Evolutionary conservation across 2,113 vertebrate genomes (phyloP), one percentile per base, ranked within the genome.

Genomic region (Coptodon bakossiorum): DNA sequence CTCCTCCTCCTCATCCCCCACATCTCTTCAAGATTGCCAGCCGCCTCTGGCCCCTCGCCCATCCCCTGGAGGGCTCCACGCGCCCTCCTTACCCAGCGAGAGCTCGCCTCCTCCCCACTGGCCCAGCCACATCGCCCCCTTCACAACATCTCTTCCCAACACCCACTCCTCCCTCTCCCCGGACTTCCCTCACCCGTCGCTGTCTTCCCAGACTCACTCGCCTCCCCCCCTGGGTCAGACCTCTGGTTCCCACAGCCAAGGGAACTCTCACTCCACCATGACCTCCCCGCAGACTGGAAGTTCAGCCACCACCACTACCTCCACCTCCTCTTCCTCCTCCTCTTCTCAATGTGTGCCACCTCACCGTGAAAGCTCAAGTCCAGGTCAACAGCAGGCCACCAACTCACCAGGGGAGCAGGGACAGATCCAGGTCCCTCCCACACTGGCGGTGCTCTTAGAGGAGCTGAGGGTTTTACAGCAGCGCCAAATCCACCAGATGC

Each of bases 401-500:
- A 94, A 94, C 87, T 96, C 97, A 52, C 88, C 84, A 2, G 95
- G 90, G 10, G 91, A 88, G 16, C 95, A 89, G 63, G 92, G 91
- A 16, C 94, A 94, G 59, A 88, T 95, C 24, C 95, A 89, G 86
- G 95, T 95, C 80, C 93, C 94, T 5, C 96, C 92, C 7, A 96
- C 88, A 68, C 95, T 98, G 85, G 97, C 98, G 0, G 95, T 98
- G 11, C 97, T 98, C 22, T 86, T 98, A 78, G 98, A 98, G 91
- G 98, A 98, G 92, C 97, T 98, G 4, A 94, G 97, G 19, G 96
- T 98, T 80, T 91, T 98, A 63, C 98, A 98, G 91, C 98, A 98
- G 93, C 95, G 98, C 40, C 98, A 98, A 90, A 98, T 98, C 83
- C 97, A 98, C 91, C 98, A 98, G 94, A 98, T 98, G 98, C 98